These are phyloP conservation scores for Hydriomena furcata DNA, from an alignment of 2,888 invertebrate species.

Conservation along the genomic window DNA sequence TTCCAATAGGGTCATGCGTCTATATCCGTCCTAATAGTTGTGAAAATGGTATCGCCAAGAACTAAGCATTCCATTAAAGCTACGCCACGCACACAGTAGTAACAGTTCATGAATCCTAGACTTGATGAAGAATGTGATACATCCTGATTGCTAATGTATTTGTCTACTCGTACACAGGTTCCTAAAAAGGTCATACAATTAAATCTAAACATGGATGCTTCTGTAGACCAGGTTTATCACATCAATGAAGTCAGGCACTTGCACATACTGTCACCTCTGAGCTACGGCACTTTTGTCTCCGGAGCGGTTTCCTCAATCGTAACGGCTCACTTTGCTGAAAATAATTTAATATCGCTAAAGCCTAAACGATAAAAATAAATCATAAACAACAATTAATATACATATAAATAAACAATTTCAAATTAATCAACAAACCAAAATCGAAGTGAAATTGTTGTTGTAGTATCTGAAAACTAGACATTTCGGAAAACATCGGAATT, in stretches of 20 bases:
- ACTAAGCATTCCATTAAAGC: constrained; percentile 27
- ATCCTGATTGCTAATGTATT: constrained; percentile 15
- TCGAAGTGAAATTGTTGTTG: not conserved
- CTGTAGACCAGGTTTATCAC: constrained; percentile 16
- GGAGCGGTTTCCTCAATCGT: constrained; percentile 71
- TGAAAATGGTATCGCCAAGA: constrained; percentile 20
- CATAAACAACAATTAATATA: not conserved
- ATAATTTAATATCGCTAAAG: constrained; percentile 53
- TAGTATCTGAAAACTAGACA: not conserved
- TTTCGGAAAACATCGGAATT: not conserved
- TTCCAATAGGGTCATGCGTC: constrained; percentile 25
- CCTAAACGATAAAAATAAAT: constrained; percentile 36
- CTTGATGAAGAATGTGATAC: constrained; percentile 16
- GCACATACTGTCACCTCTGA: constrained; percentile 70
- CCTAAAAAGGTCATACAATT: constrained; percentile 13
- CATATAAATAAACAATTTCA: not conserved
- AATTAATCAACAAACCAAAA: not conserved
- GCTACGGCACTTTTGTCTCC: constrained; percentile 78
- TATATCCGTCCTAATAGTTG: constrained; percentile 17
- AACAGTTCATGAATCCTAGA: constrained; percentile 19
- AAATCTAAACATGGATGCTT: constrained; percentile 14
- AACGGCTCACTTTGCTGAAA: constrained; percentile 72
- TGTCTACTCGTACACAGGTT: constrained; percentile 24
- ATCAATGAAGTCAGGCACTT: constrained; percentile 32
- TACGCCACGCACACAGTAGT: constrained; percentile 14